Percentiles rank a stretch among this genome's conserved stretches.
These are phyloP conservation scores for Megamerina dolium DNA, from an alignment of 2,888 invertebrate genomes.

Conservation along the genomic window DNA sequence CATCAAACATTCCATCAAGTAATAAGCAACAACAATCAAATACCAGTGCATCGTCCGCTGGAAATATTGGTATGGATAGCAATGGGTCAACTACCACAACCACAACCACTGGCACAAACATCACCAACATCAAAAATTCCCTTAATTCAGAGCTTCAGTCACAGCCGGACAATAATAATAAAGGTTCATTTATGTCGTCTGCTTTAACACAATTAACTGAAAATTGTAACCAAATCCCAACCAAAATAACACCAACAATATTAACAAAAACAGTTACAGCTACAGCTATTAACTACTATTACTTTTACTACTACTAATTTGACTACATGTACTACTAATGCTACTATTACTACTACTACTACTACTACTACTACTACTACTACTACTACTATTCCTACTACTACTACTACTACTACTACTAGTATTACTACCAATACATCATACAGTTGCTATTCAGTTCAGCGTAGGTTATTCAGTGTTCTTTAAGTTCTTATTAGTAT, in stretches of 20 bases:
- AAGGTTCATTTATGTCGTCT: constrained; percentile 46
- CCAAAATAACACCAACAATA: no score
- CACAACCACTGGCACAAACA: constrained; percentile 36
- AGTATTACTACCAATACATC: constrained; percentile 20
- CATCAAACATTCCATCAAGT: constrained; percentile 28
- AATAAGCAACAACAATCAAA: constrained; percentile 13
- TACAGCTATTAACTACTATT: constrained; percentile 1
- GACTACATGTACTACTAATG: constrained; percentile 1
- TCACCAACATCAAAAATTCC: constrained; percentile 40
- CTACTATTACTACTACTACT: no score
- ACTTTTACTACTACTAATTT: not conserved
- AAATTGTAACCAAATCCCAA: no score
- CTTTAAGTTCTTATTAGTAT: constrained; percentile 1
- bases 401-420: constrained; percentile 17
- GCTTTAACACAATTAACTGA: constrained; percentile 35
- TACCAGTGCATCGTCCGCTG: constrained; percentile 22
- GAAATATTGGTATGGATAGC: constrained; percentile 40
- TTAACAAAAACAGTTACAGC: constrained; percentile 7
- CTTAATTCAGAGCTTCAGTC: constrained; percentile 39
- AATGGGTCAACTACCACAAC: constrained; percentile 34
- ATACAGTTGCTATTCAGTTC: constrained; percentile 26
- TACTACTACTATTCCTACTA: constrained; percentile 7
- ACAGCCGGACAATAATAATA: constrained; percentile 41
- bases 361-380: not conserved
- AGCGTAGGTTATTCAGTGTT: constrained; percentile 24